phyloP scores from a whole-genome alignment of 2,797 vertebrate genomes.

The Gambelia wislizenii region DNA sequence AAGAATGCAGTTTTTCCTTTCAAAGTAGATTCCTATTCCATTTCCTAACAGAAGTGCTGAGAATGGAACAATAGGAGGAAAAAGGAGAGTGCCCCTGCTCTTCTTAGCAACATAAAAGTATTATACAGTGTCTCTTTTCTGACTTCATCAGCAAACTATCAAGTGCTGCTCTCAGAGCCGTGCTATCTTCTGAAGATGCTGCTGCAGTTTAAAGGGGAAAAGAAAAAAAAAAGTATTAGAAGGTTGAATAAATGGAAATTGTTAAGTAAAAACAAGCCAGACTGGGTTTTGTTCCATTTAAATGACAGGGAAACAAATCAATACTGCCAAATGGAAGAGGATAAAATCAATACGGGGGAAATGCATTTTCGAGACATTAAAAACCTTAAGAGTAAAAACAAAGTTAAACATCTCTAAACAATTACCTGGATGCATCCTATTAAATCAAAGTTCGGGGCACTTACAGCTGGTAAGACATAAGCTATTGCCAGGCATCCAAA shows the following conservation, averaged over 20 bases:
- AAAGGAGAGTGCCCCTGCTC: background rate
- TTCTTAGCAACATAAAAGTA: conserved; percentile 33
- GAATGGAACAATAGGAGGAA: conserved; percentile 4
- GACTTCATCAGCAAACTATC: conserved; percentile 40
- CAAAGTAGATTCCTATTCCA: conserved; percentile 19
- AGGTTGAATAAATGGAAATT: conserved; percentile 50
- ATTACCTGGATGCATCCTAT: conserved; percentile 64
- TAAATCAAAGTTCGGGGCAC: conserved; percentile 59
- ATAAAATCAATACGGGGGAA: conserved; percentile 63
- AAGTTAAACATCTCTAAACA: conserved; percentile 57
- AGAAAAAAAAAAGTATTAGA: conserved; percentile 40
- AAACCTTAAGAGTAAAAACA: conserved; percentile 55
- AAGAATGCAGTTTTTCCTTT: conserved; percentile 16
- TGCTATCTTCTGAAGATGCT: conserved; percentile 46
- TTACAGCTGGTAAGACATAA: conserved; percentile 57
- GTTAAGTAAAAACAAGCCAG: conserved; percentile 60
- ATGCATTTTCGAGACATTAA: conserved; percentile 59
- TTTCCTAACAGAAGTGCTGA: background rate
- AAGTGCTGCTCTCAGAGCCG: conserved; percentile 40
- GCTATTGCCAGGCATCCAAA: conserved; percentile 37
- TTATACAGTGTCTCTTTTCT: conserved; percentile 35
- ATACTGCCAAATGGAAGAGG: conserved; percentile 54
- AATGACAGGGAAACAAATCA: conserved; percentile 65
- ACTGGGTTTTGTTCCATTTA: conserved; percentile 51
- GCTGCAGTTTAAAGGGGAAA: conserved; percentile 32